These are phyloP conservation scores for Nesidiocoris tenuis DNA, from an alignment of 2,888 invertebrate genomes.

Conservation along the genomic window DNA sequence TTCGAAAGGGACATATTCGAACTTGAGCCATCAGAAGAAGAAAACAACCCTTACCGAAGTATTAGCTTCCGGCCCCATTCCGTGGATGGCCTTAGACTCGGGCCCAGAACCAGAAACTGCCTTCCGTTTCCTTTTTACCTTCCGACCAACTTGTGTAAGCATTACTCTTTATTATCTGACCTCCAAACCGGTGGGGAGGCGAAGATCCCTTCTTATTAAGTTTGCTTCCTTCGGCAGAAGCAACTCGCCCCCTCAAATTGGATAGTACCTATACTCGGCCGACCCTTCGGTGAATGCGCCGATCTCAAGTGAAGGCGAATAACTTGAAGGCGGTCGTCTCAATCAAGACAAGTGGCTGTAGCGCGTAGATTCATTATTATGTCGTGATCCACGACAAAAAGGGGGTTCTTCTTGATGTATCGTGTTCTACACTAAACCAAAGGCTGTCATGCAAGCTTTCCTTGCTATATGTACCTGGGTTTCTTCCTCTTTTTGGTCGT, in stretches of 20 bases:
- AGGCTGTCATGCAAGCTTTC: neutral
- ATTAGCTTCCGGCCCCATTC: conserved; percentile 20
- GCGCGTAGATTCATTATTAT: conserved; percentile 39
- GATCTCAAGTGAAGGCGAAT: neutral
- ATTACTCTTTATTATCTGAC: conserved; percentile 43
- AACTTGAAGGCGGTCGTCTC: conserved; percentile 18
- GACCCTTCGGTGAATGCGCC: neutral
- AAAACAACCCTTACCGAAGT: conserved; percentile 35
- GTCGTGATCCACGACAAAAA: conserved; percentile 36
- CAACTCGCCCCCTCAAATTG: conserved; percentile 31
- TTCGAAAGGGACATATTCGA: conserved; percentile 32
- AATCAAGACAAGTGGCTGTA: conserved; percentile 36
- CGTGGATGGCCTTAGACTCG: neutral
- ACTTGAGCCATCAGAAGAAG: conserved; percentile 30
- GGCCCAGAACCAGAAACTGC: neutral
- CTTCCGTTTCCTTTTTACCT: conserved; percentile 4
- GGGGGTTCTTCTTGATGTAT: conserved; percentile 28
- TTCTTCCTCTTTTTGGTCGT: neutral
- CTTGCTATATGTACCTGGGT: neutral
- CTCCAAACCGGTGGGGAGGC: conserved; percentile 28
- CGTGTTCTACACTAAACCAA: conserved; percentile 1
- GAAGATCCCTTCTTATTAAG: conserved; percentile 39
- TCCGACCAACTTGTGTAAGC: conserved; percentile 28
- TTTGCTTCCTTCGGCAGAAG: conserved; percentile 24
- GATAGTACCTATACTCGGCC: conserved; percentile 3